Percentiles rank a stretch among this genome's conserved stretches.
Evolutionary conservation across 2,113 vertebrate genomes (phyloP).

Genomic region (Phoenicopterus ruber): DNA sequence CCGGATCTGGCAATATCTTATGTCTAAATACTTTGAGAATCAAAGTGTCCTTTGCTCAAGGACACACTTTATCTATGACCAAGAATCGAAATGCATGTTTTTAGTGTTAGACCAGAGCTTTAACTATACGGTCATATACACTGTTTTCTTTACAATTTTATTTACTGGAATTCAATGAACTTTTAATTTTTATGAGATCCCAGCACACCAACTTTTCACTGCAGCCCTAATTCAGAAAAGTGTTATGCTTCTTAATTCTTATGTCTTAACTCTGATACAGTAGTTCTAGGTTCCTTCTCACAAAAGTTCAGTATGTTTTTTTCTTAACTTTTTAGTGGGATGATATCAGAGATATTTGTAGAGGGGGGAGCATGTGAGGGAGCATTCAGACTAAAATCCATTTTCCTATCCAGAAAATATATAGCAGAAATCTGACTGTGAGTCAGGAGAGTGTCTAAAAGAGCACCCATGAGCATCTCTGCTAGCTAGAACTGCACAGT

Average conservation of each 20-base stretch:
- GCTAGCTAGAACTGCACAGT: neutral
- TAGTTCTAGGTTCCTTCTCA: neutral
- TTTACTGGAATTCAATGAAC: neutral
- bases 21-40: neutral
- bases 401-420: neutral
- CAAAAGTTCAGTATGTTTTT: neutral
- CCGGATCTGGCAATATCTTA: neutral
- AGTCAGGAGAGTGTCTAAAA: neutral
- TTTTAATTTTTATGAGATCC: neutral
- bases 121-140: neutral
- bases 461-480: neutral
- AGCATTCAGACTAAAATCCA: neutral
- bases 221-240: neutral
- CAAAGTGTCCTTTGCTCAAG: neutral
- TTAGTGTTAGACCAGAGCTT: neutral
- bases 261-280: neutral
- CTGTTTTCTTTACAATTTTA: neutral
- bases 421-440: neutral
- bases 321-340: neutral
- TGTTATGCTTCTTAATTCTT: neutral
- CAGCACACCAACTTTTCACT: neutral
- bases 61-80: neutral
- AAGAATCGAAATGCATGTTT: neutral
- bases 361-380: neutral
- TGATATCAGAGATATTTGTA: neutral